A percentile compares a stretch with the other conserved stretches of the same genome.
Conservation (phyloP, 2,113 vertebrate species). For the Solea senegalensis region DNA sequence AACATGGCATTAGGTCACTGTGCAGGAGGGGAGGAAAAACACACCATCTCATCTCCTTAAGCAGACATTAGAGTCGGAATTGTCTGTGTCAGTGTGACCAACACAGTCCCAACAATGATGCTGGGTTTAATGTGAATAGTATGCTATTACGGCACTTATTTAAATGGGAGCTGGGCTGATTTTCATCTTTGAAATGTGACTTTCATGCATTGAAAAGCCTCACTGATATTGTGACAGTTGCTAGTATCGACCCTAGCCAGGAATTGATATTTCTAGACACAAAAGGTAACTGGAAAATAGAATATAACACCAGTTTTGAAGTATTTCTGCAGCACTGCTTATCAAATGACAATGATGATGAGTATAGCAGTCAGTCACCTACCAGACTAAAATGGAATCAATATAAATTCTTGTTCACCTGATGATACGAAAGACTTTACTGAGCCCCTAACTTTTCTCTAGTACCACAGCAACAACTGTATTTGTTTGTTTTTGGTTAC, state of each 20-base stretch:
- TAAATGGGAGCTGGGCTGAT: background rate
- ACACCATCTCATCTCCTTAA: constrained; percentile 16
- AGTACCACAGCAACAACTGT: too few relatives aligned
- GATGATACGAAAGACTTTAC: too few relatives aligned
- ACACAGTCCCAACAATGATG: background rate
- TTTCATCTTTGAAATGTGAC: background rate
- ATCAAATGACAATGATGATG: too few relatives aligned
- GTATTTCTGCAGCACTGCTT: too few relatives aligned
- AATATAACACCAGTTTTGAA: background rate
- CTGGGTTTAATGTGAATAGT: constrained; percentile 2
- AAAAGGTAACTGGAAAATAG: background rate
- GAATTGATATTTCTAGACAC: background rate
- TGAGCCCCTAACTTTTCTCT: too few relatives aligned
- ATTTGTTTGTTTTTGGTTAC: too few relatives aligned
- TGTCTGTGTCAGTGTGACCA: constrained; percentile 56
- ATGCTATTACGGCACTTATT: background rate
- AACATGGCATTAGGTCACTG: constrained; percentile 8
- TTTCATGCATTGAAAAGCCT: background rate
- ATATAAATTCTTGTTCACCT: too few relatives aligned
- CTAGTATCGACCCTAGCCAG: background rate
- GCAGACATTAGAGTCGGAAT: constrained; percentile 16
- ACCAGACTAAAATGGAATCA: too few relatives aligned
- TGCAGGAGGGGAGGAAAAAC: background rate
- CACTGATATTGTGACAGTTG: too few relatives aligned
- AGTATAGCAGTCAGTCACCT: too few relatives aligned